These are phyloP conservation scores for Lasioglossum pauxillum DNA, from an alignment of 2,888 invertebrate species.

Conservation along the genomic window DNA sequence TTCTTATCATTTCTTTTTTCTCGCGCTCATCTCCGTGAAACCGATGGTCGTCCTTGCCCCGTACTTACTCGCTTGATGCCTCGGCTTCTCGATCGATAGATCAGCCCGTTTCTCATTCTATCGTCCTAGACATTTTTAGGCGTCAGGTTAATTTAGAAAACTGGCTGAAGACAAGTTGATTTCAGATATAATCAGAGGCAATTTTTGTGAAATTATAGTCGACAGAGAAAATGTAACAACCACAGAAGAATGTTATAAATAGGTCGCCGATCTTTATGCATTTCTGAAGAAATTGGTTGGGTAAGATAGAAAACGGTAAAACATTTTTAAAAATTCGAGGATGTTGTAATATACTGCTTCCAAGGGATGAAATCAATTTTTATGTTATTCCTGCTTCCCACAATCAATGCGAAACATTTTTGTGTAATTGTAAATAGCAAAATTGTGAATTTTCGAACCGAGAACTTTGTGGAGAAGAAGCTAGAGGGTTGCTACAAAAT, in stretches of 20 bases:
- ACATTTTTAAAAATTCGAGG: too few species aligned
- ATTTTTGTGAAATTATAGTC: neutral
- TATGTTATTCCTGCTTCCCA: too few species aligned
- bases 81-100: constrained; percentile 51
- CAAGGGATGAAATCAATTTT: too few species aligned
- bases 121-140: neutral
- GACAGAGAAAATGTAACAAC: neutral
- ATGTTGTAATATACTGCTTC: too few species aligned
- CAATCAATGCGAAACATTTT: too few species aligned
- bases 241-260: neutral
- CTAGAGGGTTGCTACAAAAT: too few species aligned
- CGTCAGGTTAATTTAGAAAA: neutral
- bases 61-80: constrained; percentile 40
- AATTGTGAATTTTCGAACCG: neutral
- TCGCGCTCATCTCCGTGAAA: constrained; percentile 52
- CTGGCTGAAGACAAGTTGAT: too few species aligned
- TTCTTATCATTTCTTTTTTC: constrained; percentile 25
- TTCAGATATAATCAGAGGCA: neutral
- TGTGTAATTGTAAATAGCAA: neutral
- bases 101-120: neutral
- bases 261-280: too few species aligned
- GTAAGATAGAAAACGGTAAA: too few species aligned
- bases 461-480: too few species aligned
- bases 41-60: constrained; percentile 65
- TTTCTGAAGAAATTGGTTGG: too few species aligned